Percentiles rank a stretch among this genome's conserved stretches.
phyloP scores from a whole-genome alignment of 2,888 invertebrate genomes.

The Orchesella flavescens region DNA sequence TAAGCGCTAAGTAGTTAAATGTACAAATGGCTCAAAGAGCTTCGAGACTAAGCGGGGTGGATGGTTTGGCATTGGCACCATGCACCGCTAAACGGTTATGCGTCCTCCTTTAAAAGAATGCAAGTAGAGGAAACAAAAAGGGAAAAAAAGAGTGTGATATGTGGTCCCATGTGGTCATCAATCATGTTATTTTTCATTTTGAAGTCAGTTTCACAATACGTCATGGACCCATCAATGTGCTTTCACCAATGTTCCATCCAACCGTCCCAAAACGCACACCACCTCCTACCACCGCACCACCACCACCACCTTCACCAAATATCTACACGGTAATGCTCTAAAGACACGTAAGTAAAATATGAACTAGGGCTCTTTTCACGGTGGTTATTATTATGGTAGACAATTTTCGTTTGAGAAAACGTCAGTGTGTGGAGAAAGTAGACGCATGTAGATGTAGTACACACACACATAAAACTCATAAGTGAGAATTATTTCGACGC shows the following conservation, averaged over 20 bases:
- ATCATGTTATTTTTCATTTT: constrained; percentile 62
- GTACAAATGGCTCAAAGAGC: constrained; percentile 32
- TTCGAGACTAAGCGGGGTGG: constrained; percentile 4
- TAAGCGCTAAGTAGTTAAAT: constrained; percentile 20
- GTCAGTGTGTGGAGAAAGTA: no score
- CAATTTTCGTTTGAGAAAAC: no score
- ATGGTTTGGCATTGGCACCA: not conserved
- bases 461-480: no score
- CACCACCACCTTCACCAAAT: constrained; percentile 40
- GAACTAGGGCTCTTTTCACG: no score
- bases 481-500: no score
- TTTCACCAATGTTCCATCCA: constrained; percentile 24
- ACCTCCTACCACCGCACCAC: constrained; percentile 7
- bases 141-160: constrained; percentile 38
- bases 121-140: constrained; percentile 46
- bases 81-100: constrained; percentile 51
- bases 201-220: constrained; percentile 60
- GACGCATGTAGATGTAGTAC: no score
- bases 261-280: constrained; percentile 17
- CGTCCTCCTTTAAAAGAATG: constrained; percentile 3
- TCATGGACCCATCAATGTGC: constrained; percentile 53
- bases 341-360: not conserved
- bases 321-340: constrained; percentile 45
- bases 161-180: constrained; percentile 63
- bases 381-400: no score